Percentiles rank a stretch among this genome's conserved stretches.
Conservation (phyloP, 2,888 invertebrate species). For the Metopia argyrocephala region DNA sequence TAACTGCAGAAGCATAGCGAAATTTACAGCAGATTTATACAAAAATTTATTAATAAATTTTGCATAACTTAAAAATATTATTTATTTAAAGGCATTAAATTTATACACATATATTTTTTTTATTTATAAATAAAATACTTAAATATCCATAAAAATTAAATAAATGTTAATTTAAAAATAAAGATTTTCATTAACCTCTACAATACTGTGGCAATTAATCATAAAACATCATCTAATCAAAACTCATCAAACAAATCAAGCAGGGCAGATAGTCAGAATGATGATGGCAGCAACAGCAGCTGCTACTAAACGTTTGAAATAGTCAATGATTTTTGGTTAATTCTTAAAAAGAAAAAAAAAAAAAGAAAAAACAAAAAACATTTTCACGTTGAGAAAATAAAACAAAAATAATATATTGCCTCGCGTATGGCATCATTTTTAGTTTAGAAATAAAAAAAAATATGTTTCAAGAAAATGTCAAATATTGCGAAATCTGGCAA, state of each 20-base stretch:
- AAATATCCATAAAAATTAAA: neutral
- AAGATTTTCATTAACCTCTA: slow-evolving; percentile 18
- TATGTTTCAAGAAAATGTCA: slow-evolving; percentile 47
- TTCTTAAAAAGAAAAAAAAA: neutral
- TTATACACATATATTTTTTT: no score
- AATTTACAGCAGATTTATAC: no score
- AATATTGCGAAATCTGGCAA: slow-evolving; percentile 39
- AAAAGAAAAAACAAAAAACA: neutral
- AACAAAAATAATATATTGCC: neutral
- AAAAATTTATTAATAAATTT: no score
- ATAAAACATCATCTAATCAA: neutral
- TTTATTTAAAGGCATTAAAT: no score
- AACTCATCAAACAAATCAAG: no score
- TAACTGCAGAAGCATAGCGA: no score
- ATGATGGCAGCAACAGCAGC: neutral
- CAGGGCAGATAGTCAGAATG: no score
- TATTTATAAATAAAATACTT: no score
- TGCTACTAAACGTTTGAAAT: neutral
- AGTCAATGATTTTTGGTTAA: slow-evolving; percentile 13
- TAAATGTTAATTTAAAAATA: neutral
- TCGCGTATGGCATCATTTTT: neutral
- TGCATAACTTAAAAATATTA: no score
- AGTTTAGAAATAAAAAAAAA: neutral
- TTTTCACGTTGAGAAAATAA: slow-evolving; percentile 25
- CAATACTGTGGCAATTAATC: slow-evolving; percentile 31